Percentiles rank a stretch among this genome's conserved stretches.
Evolutionary conservation across 2,113 vertebrate species (phyloP).

Genomic region (Campylomormyrus tamandua): DNA sequence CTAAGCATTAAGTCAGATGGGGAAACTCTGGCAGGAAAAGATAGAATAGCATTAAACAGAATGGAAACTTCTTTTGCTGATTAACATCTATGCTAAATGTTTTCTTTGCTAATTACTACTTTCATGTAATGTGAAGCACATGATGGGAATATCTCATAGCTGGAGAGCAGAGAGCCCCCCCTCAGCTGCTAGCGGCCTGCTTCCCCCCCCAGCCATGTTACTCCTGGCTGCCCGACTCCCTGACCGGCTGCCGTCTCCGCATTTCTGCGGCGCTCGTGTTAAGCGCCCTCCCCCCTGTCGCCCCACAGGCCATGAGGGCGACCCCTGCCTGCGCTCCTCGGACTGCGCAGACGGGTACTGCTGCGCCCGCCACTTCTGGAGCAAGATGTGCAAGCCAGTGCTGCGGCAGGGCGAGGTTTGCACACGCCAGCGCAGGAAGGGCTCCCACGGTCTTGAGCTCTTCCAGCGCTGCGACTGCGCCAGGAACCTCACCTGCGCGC

Average conservation of each 20-base stretch:
- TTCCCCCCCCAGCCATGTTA: neutral
- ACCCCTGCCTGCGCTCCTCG: conserved; percentile 72
- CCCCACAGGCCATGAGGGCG: conserved; percentile 68
- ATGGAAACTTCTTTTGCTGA: conserved; percentile 23
- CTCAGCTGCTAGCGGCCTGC: neutral
- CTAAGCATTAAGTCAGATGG: conserved; percentile 12
- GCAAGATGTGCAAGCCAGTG: conserved; percentile 86
- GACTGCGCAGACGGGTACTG: conserved; percentile 75
- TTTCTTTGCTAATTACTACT: conserved; percentile 29
- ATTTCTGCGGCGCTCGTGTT: too few relatives aligned
- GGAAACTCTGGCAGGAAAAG: conserved; percentile 9
- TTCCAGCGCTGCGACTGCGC: conserved; percentile 88
- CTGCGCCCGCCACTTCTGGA: conserved; percentile 92
- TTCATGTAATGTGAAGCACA: conserved; percentile 18
- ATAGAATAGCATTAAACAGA: conserved; percentile 10
- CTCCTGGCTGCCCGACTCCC: neutral
- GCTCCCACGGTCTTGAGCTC: conserved; percentile 74
- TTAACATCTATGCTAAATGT: conserved; percentile 27
- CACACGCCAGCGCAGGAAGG: conserved; percentile 76
- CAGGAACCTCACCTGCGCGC: conserved; percentile 69
- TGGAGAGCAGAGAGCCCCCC: neutral
- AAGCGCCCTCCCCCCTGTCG: neutral
- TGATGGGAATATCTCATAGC: neutral
- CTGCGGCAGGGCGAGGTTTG: conserved; percentile 81
- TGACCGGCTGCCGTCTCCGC: neutral